phyloP scores from a whole-genome alignment of 2,797 vertebrate genomes.

The Kryptopterus vitreolus region DNA sequence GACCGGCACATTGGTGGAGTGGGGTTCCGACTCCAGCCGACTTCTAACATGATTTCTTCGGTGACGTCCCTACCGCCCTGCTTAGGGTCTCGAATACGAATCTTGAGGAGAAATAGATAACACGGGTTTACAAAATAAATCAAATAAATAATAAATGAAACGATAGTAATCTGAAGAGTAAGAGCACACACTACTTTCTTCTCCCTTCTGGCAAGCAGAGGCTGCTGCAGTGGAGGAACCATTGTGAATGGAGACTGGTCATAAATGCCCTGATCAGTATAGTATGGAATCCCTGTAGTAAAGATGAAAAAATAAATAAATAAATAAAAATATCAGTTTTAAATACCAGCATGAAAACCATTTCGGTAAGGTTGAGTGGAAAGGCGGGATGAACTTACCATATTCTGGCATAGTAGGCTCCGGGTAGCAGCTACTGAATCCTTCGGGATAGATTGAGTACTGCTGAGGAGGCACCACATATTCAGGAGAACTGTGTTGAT shows the following conservation, averaged over 20 bases:
- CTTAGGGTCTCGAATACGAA: constrained; percentile 97
- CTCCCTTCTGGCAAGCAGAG: constrained; percentile 93
- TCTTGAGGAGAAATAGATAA: constrained; percentile 77
- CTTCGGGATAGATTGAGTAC: constrained; percentile 91
- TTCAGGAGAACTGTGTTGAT: constrained; percentile 88
- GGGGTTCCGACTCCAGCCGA: constrained; percentile 68
- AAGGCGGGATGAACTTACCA: constrained; percentile 72
- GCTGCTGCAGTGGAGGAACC: constrained; percentile 97
- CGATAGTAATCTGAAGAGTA: constrained; percentile 40
- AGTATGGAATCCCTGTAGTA: constrained; percentile 85
- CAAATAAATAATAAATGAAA: not conserved
- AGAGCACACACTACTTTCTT: constrained; percentile 91
- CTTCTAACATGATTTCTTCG: constrained; percentile 93
- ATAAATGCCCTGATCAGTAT: constrained; percentile 90
- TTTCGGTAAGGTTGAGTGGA: not conserved
- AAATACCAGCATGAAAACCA: not conserved
- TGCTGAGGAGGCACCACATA: constrained; percentile 94
- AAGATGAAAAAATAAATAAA: not conserved
- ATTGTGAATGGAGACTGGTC: constrained; percentile 90
- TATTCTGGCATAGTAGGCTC: constrained; percentile 90
- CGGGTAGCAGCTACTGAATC: constrained; percentile 90
- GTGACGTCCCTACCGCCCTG: constrained; percentile 98
- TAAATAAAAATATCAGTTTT: not conserved
- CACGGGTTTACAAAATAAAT: constrained; percentile 44
- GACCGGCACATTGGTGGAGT: constrained; percentile 80